A percentile compares a stretch with the other conserved stretches of the same genome.
phyloP scores from a whole-genome alignment of 2,113 vertebrate species.

The Vireo altiloquus region DNA sequence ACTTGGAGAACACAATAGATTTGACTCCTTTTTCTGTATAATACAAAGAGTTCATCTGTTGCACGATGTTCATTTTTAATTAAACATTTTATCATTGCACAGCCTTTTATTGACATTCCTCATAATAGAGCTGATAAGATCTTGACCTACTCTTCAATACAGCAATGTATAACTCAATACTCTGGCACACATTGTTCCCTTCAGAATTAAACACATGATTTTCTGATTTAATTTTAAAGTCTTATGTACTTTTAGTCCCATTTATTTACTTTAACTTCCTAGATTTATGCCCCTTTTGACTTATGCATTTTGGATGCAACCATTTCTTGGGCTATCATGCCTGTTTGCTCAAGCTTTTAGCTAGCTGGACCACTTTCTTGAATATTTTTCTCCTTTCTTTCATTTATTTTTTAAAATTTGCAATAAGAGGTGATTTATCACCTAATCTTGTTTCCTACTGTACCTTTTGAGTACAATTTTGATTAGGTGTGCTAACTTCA shows the following conservation, averaged over 20 bases:
- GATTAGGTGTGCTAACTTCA: background rate
- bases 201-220: constrained; percentile 39
- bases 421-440: background rate
- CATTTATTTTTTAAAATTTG: background rate
- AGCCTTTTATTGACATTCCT: constrained; percentile 64
- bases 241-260: background rate
- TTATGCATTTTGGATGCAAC: background rate
- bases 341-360: background rate
- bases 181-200: constrained; percentile 18
- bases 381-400: background rate
- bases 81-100: constrained; percentile 58
- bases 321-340: background rate
- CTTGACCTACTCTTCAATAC: constrained; percentile 59
- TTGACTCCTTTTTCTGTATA: constrained; percentile 17
- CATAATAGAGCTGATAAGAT: constrained; percentile 61
- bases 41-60: constrained; percentile 46
- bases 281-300: background rate
- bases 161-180: constrained; percentile 58
- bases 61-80: constrained; percentile 66
- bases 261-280: constrained; percentile 34
- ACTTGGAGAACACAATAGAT: background rate
- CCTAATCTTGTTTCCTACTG: background rate
- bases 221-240: constrained; percentile 56
- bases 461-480: background rate
- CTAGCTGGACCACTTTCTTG: background rate